A percentile compares a stretch with the other conserved stretches of the same genome.
Evolutionary conservation across 2,797 vertebrate species (phyloP).

Genomic region (Tympanoctomys barrerae): DNA sequence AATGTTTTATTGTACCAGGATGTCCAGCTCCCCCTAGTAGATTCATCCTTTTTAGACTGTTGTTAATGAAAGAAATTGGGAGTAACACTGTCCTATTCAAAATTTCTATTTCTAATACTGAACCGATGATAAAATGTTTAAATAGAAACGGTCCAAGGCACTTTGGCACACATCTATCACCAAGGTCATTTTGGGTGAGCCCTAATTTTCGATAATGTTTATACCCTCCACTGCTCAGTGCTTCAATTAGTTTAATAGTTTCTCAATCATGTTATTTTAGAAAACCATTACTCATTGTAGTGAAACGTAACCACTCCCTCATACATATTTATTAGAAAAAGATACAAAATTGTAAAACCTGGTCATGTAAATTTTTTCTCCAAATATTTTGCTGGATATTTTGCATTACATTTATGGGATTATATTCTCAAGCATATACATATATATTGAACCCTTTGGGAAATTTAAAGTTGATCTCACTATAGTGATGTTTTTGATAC

Average conservation of each 20-base stretch:
- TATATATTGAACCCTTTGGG: background rate
- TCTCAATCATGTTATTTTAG: background rate
- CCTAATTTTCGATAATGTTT: background rate
- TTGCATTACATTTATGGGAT: background rate
- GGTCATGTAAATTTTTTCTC: background rate
- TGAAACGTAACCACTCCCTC: background rate
- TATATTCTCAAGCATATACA: background rate
- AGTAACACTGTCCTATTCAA: background rate
- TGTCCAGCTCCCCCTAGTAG: background rate
- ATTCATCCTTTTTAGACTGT: background rate
- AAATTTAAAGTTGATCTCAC: constrained; percentile 34
- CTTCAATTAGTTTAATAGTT: constrained; percentile 59
- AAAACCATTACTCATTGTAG: background rate
- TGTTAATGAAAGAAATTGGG: background rate
- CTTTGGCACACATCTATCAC: background rate
- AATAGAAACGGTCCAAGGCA: constrained; percentile 18
- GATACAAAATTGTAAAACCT: background rate
- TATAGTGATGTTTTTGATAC: background rate
- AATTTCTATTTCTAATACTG: background rate
- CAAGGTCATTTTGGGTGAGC: background rate
- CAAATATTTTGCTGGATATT: constrained; percentile 47
- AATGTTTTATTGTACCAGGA: background rate
- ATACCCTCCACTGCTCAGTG: background rate
- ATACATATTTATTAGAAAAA: constrained; percentile 11
- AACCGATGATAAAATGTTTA: background rate